phyloP scores from a whole-genome alignment of 1,140 invertebrate genomes.

The Brachionus asplanchnoidis region DNA sequence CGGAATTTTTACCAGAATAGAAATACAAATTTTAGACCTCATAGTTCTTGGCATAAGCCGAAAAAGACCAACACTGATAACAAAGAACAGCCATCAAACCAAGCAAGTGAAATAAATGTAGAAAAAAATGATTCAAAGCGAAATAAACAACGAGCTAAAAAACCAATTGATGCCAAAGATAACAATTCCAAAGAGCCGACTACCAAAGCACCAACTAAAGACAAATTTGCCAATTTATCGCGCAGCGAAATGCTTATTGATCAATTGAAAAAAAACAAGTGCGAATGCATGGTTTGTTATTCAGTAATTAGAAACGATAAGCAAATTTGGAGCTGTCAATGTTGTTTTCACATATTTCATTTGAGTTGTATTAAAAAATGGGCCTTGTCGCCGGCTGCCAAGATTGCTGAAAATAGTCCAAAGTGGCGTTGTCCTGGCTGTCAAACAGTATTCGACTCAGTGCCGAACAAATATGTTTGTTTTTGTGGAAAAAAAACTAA shows the following conservation, averaged over 20 bases:
- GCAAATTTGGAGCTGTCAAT: conserved; percentile 78
- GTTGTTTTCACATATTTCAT: conserved; percentile 84
- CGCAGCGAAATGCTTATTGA: conserved; percentile 14
- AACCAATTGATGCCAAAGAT: not conserved
- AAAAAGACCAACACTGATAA: not conserved
- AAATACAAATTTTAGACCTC: not conserved
- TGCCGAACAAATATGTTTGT: conserved; percentile 54
- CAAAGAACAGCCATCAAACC: not conserved
- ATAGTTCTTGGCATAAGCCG: not conserved
- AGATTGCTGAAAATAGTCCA: conserved; percentile 49
- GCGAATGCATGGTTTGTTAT: conserved; percentile 40
- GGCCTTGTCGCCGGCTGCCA: conserved; percentile 73
- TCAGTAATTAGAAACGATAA: conserved; percentile 67
- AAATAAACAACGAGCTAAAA: not conserved
- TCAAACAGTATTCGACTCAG: conserved; percentile 47
- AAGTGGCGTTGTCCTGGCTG: conserved; percentile 79
- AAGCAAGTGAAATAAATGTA: not conserved
- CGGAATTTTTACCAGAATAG: not conserved
- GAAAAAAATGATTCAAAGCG: not conserved
- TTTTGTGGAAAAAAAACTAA: conserved; percentile 52
- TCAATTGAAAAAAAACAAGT: conserved; percentile 33
- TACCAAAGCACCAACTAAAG: not conserved
- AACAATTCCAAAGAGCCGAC: not conserved
- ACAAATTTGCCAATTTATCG: not conserved
- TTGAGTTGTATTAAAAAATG: conserved; percentile 84